Evolutionary conservation across 2,113 vertebrate species (phyloP).

Genomic region (Penelope pileata): DNA sequence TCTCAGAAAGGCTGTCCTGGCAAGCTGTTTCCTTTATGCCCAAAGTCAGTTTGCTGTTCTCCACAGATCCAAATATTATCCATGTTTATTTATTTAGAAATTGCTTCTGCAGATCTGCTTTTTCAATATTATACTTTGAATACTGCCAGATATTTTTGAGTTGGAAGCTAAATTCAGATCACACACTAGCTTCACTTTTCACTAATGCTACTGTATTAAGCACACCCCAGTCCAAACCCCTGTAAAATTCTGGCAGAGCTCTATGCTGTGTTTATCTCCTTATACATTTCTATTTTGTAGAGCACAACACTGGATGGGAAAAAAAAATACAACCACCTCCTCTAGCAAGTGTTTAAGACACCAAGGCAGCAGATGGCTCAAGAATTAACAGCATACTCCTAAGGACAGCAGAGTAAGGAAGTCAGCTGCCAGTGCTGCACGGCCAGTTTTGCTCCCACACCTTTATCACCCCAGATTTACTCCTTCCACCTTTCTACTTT

Average conservation of each 20-base stretch:
- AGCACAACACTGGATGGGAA: background rate
- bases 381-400: background rate
- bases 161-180: background rate
- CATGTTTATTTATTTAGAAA: slow-evolving; percentile 16
- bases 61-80: background rate
- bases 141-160: background rate
- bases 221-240: background rate
- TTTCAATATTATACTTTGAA: background rate
- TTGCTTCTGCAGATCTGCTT: background rate
- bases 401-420: background rate
- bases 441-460: background rate
- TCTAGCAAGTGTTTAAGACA: background rate
- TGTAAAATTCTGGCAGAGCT: background rate
- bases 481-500: background rate
- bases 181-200: background rate
- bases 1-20: background rate
- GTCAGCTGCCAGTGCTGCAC: background rate
- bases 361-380: background rate
- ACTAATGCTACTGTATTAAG: background rate
- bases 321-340: background rate
- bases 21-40: background rate
- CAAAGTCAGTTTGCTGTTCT: background rate
- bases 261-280: background rate
- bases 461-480: background rate
- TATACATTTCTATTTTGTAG: background rate